Base-by-base conservation (phyloP, 2,888 invertebrate genomes). In the Sturmia bella region DNA sequence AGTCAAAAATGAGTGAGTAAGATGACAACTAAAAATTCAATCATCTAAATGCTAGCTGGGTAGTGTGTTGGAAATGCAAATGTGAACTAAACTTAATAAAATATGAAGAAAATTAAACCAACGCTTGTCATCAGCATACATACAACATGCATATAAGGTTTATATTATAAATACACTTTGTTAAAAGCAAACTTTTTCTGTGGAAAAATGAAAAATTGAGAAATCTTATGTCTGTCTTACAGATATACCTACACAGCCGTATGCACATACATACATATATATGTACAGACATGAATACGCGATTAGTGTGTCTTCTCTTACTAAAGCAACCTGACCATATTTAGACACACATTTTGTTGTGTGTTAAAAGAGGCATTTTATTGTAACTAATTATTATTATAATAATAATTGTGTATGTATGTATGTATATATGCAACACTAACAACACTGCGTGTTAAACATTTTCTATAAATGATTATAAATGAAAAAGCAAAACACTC, bases 21-120 rank as follows among this genome's bases (percentile, higher is more conserved):
- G n/a, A n/a, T n/a, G n/a, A n/a, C n/a, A n/a, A n/a, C n/a, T n/a
- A n/a, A n/a, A n/a, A n/a, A n/a, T n/a, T n/a, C n/a, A n/a, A n/a
- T n/a, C n/a, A n/a, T n/a, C n/a, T n/a, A n/a, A n/a, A n/a, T n/a
- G n/a, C n/a, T n/a, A n/a, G n/a, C n/a, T n/a, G n/a, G n/a, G n/a
- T n/a, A n/a, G n/a, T n/a, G n/a, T n/a, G 6, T 32, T 11, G 6
- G 12, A 39, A 48, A 48, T 45, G 1, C 17, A 74, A 61, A 56
- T 74, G 74, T 48, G 64, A 64, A 74, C 45, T 64, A 66, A 57
- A 66, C 73, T 43, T 27, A 37, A 52, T 27, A 61, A 72, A 50
- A 61, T 15, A 54, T 15, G 43, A 11, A 64, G 56, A 5, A 48
- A 56, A 64, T 64, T 21, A 64, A 64, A 64, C 27, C 45, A 74